phyloP scores from a whole-genome alignment of 2,797 vertebrate species.

The Atherinosoma microstoma region DNA sequence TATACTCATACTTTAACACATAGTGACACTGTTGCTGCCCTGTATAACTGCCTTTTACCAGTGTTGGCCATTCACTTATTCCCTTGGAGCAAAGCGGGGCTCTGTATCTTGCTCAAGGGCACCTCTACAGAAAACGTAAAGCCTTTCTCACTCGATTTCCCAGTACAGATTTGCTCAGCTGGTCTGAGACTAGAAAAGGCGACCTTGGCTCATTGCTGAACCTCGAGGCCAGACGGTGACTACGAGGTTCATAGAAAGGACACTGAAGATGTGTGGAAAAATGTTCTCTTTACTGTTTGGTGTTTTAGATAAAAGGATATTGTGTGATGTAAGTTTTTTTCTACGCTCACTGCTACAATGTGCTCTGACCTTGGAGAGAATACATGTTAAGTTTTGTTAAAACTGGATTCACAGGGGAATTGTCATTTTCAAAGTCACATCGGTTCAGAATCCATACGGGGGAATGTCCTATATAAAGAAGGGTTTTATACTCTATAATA shows the following conservation, averaged over 20 bases:
- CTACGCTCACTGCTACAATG: not conserved
- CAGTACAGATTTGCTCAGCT: conserved; percentile 49
- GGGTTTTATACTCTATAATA: not conserved
- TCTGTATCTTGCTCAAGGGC: conserved; percentile 63
- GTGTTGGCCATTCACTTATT: conserved; percentile 24
- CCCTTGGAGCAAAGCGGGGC: conserved; percentile 31
- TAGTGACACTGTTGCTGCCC: conserved; percentile 43
- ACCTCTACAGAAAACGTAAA: conserved; percentile 56
- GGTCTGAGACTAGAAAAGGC: conserved; percentile 36
- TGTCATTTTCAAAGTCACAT: not conserved
- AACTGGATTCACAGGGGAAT: not conserved
- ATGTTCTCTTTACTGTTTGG: not conserved
- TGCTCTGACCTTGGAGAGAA: not conserved
- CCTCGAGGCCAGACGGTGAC: conserved; percentile 53
- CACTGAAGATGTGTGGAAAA: conserved; percentile 8
- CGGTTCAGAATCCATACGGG: not conserved
- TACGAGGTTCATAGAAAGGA: conserved; percentile 66
- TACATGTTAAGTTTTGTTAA: not conserved
- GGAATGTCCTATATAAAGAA: not conserved
- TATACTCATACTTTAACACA: conserved; percentile 31
- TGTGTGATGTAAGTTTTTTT: not conserved
- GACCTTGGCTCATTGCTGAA: conserved; percentile 60
- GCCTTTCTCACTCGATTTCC: conserved; percentile 66
- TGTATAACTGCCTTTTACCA: conserved; percentile 22
- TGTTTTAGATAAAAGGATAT: not conserved